phyloP scores from a whole-genome alignment of 2,888 invertebrate species.

The Galeopsomyia nigrocyanea region DNA sequence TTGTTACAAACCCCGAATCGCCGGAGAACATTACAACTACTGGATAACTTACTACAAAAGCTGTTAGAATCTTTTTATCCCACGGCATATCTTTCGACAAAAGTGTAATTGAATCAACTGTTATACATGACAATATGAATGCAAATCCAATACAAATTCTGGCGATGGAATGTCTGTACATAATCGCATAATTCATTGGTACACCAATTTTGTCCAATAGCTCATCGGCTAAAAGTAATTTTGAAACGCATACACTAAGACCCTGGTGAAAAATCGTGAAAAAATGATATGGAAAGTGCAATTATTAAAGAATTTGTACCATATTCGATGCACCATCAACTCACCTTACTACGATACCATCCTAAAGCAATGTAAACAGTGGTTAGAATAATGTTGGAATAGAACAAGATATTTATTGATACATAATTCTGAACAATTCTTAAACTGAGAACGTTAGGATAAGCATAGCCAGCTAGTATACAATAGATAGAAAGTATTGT shows the following conservation, averaged over 20 bases:
- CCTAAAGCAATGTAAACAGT: not conserved
- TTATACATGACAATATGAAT: not conserved
- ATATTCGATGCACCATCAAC: no score
- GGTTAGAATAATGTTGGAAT: not conserved
- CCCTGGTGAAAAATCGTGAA: no score
- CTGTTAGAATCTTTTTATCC: not conserved
- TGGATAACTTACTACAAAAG: slow-evolving; percentile 20
- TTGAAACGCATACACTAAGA: no score
- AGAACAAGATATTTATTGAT: not conserved
- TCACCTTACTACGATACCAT: slow-evolving; percentile 8
- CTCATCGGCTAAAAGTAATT: not conserved
- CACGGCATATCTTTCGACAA: not conserved
- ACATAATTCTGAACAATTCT: not conserved
- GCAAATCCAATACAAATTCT: not conserved
- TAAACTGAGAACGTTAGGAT: not conserved
- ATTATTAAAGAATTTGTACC: no score
- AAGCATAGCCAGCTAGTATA: not conserved
- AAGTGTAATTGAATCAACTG: not conserved
- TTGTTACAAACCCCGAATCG: slow-evolving; percentile 23
- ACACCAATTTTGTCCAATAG: slow-evolving; percentile 8
- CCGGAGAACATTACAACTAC: slow-evolving; percentile 15
- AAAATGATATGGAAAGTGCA: no score
- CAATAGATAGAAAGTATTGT: not conserved
- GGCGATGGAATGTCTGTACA: not conserved
- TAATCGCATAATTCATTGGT: not conserved